Evolutionary conservation across 1,140 invertebrate species (phyloP).

Genomic region (Ceratosolen fusciceps): DNA sequence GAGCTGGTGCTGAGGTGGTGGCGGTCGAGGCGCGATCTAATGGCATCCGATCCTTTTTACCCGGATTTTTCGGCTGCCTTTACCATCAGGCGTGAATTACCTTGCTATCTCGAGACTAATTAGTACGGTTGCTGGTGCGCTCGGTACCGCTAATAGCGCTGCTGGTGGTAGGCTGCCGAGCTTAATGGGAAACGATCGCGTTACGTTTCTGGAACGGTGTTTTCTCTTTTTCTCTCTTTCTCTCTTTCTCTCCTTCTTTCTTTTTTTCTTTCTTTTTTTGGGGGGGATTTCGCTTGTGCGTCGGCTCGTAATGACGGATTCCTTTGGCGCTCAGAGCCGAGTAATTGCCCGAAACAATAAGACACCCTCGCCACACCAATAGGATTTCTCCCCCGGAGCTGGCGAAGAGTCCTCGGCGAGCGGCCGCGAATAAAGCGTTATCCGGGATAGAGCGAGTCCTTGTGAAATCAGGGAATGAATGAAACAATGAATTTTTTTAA

Average conservation of each 20-base stretch:
- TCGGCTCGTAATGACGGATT: background rate
- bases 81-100: background rate
- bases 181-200: background rate
- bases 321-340: no score
- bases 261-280: no score
- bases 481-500: background rate
- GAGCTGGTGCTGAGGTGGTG: no score
- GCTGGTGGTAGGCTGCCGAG: no score
- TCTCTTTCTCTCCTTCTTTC: no score
- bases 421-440: no score
- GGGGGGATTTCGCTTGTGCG: no score
- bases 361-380: no score
- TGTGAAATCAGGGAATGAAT: constrained; percentile 1
- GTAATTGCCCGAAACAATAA: background rate
- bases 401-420: no score
- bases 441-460: background rate
- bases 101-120: background rate
- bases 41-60: constrained; percentile 16
- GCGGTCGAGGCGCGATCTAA: background rate
- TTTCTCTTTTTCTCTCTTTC: background rate
- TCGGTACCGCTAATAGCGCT: background rate
- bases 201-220: background rate
- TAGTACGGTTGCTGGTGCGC: background rate
- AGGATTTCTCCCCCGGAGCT: no score
- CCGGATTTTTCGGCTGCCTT: background rate